These are phyloP conservation scores for Lathamus discolor DNA, from an alignment of 2,113 vertebrate genomes.

Conservation along the genomic window DNA sequence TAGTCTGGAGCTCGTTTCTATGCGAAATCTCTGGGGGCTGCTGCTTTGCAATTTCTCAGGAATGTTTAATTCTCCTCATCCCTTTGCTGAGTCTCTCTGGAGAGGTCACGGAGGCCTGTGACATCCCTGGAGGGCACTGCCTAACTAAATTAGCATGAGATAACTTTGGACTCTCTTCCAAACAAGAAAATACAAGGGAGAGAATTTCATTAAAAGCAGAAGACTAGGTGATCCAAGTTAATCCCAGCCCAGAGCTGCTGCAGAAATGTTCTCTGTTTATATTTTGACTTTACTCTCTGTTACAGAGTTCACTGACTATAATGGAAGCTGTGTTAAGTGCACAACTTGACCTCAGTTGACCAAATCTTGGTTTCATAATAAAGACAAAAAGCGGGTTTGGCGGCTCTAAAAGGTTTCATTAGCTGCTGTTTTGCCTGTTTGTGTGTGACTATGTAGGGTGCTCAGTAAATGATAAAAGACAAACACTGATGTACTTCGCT, in stretches of 20 bases:
- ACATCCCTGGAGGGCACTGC: constrained; percentile 85
- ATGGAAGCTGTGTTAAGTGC: constrained; percentile 62
- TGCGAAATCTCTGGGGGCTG: constrained; percentile 79
- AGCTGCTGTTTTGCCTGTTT: constrained; percentile 41
- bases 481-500: constrained; percentile 38
- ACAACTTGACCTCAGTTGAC: constrained; percentile 72
- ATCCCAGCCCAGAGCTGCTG: constrained; percentile 82
- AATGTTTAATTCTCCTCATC: constrained; percentile 86
- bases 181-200: constrained; percentile 83
- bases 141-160: constrained; percentile 87
- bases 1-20: constrained; percentile 82
- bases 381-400: constrained; percentile 66
- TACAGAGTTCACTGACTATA: constrained; percentile 72
- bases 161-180: constrained; percentile 87
- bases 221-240: constrained; percentile 84
- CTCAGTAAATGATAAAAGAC: constrained; percentile 36
- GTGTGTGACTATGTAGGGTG: background rate
- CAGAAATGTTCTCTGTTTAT: constrained; percentile 72
- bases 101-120: constrained; percentile 84
- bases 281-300: constrained; percentile 69
- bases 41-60: constrained; percentile 85
- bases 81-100: constrained; percentile 75
- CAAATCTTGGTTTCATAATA: constrained; percentile 69
- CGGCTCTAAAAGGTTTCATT: constrained; percentile 58
- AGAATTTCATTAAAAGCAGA: constrained; percentile 89